A percentile compares a stretch with the other conserved stretches of the same genome.
Conservation (phyloP, 2,888 invertebrate species). For the Amaurobius ferox region DNA sequence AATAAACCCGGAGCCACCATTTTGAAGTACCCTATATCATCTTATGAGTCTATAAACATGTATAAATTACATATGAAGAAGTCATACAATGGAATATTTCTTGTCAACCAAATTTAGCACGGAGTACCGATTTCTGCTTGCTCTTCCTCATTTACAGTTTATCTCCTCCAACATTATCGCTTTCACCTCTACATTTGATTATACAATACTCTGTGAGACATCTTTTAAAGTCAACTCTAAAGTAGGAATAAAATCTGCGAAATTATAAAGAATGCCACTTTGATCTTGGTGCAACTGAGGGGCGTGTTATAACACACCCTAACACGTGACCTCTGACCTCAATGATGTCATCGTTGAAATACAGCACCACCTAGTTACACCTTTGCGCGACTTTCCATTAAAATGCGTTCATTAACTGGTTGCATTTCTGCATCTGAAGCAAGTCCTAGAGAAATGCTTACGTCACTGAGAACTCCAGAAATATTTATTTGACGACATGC, state of each 20-base stretch:
- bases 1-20: too few species aligned
- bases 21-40: too few species aligned
- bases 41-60: too few species aligned
- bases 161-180: too few species aligned
- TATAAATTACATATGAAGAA: too few species aligned
- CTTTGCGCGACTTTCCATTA: conserved; percentile 28
- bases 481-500: neutral
- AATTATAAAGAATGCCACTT: conserved; percentile 21
- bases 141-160: too few species aligned
- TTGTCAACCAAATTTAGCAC: too few species aligned
- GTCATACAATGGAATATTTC: too few species aligned
- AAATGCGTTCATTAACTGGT: conserved; percentile 2
- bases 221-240: neutral
- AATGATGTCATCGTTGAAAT: conserved; percentile 44
- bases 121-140: too few species aligned
- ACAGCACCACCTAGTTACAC: conserved; percentile 48
- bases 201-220: neutral
- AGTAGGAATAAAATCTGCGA: neutral
- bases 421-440: neutral
- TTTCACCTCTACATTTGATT: too few species aligned
- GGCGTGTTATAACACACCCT: conserved; percentile 36
- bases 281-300: conserved; percentile 26
- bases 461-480: neutral
- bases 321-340: conserved; percentile 32
- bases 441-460: neutral